Conservation (phyloP, 2,113 vertebrate genomes). For the Phyllostomus discolor region DNA sequence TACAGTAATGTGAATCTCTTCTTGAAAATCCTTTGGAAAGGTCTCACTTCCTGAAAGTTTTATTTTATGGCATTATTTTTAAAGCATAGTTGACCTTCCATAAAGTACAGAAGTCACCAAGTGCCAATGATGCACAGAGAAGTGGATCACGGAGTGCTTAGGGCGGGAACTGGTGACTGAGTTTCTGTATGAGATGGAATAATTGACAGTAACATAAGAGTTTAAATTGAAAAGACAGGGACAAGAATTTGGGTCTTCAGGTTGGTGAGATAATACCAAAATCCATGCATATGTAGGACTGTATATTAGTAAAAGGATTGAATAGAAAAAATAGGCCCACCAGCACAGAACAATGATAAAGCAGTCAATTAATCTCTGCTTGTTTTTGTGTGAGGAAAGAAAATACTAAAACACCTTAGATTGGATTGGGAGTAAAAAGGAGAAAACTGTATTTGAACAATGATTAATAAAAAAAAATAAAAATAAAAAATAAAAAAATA, state of each 20-base stretch:
- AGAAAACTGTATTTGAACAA: no score
- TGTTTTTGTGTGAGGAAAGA: not conserved
- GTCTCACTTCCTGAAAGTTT: not conserved
- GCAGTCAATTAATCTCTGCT: not conserved
- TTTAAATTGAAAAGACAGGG: not conserved
- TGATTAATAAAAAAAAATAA: no score
- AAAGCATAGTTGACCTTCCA: not conserved
- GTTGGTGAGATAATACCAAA: not conserved
- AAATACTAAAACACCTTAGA: not conserved
- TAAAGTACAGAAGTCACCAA: not conserved
- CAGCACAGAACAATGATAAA: not conserved
- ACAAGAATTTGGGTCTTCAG: not conserved
- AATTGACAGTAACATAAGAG: not conserved
- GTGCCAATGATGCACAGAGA: not conserved
- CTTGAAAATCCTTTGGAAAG: not conserved
- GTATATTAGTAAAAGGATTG: not conserved
- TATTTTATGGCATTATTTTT: not conserved
- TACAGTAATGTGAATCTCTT: not conserved
- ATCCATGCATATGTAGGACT: not conserved
- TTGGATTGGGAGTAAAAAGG: no score
- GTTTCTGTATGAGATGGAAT: not conserved
- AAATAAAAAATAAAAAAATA: no score
- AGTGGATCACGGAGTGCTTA: not conserved
- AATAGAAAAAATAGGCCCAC: not conserved
- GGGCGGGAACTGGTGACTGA: not conserved